Evolutionary conservation across 2,888 invertebrate species (phyloP), one percentile per base, ranked within the genome.

Genomic region (Chymomyza caudatula): DNA sequence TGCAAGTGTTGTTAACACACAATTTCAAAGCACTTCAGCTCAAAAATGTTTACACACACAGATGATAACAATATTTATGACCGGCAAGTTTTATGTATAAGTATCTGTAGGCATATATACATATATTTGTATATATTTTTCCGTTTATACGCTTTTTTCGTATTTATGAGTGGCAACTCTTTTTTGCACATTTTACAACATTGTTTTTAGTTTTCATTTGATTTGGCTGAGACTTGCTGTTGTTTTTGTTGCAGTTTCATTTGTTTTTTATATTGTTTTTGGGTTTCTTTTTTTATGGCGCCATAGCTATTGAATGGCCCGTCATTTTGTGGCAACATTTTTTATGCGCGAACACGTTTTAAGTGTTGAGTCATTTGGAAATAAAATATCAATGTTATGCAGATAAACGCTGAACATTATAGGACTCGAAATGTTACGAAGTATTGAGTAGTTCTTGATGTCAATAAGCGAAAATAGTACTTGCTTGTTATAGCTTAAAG

Each of bases 31-130:
- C 54, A 47, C 37, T 55, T 42, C 42, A 19, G 4, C 15, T 25
- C 8, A 37, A 29, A 29, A 25, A 55, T 11, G 17, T 25, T 29
- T 56, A 44, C 44, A 15, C 19, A 25, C 51, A 57, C 66, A 64
- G 55, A 85, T 82, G 70, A 55, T 55, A 42, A 77, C 69, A 79
- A 80, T 85, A 85, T 80, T 83, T 80, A 86, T 80, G 78, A n/a
- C n/a, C n/a, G n/a, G n/a, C n/a, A n/a, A n/a, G n/a, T n/a, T n/a
- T 77, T 86, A 86, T 86, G 80, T 79, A 81, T 85, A 78, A 37
- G 78, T 69, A 17, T 76, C 63, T 81, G 78, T 37, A 37, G 29
- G 29, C 29, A 11, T 37, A 37, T 8, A 37, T 11, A 37, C 11
- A 11, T 37, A 11, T 37, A 83, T 85, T 80, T 83, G 82, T 85